These are phyloP conservation scores for Parauchenoglanis punctatus DNA, from an alignment of 2,797 vertebrate genomes.

Conservation along the genomic window DNA sequence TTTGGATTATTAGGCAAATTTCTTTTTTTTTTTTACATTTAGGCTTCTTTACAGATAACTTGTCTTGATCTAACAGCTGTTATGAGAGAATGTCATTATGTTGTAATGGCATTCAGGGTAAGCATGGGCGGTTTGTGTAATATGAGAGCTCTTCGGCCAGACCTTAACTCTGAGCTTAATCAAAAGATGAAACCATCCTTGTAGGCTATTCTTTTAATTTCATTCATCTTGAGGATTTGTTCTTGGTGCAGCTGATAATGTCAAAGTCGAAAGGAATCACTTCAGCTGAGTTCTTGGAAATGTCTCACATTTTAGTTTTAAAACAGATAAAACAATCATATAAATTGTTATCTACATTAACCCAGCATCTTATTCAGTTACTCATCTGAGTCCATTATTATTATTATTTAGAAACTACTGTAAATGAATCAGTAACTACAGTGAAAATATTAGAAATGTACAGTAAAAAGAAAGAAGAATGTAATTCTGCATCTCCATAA, in stretches of 20 bases:
- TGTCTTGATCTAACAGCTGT: not conserved
- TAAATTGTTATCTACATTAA: not conserved
- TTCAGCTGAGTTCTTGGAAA: not conserved
- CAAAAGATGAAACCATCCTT: not conserved
- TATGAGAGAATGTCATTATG: not conserved
- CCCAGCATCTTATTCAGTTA: not conserved
- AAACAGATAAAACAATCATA: no score
- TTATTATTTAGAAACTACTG: not conserved
- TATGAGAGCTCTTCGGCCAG: not conserved
- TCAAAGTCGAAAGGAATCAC: not conserved
- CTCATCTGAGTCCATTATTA: not conserved
- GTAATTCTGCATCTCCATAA: not conserved
- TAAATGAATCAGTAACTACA: not conserved
- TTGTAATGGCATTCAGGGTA: not conserved
- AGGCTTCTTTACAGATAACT: not conserved
- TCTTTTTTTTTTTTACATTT: not conserved
- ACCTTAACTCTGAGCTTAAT: not conserved
- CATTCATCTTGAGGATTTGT: not conserved
- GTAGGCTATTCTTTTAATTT: not conserved
- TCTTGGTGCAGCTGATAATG: not conserved
- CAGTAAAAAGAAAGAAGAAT: not conserved
- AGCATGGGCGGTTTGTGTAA: not conserved
- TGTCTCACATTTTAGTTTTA: not conserved
- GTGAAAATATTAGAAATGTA: not conserved
- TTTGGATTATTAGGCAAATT: not conserved